Evolutionary conservation across 2,113 vertebrate species (phyloP), one percentile per base, ranked within the genome.

Genomic region (Campylorhamphus procurvoides): DNA sequence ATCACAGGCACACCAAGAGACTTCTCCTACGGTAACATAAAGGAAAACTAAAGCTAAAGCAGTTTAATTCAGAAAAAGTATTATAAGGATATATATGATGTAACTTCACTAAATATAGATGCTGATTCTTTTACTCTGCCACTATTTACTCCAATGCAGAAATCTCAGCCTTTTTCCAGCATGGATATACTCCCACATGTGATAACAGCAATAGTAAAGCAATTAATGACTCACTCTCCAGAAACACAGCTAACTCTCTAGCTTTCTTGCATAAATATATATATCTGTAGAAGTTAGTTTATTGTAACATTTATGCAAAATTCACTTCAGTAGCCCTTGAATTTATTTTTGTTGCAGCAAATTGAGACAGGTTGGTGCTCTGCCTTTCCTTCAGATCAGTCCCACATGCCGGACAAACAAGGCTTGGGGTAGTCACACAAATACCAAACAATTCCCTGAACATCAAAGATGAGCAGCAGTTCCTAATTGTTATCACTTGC

Each of bases 161-260:
- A 79, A 82, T 56, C 28, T 14, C n/a, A 89, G 44, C 52, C 56
- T 79, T 74, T 91, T 91, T 59, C 69, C 24, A 19, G 58, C 22
- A 11, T 9, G 56, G 56, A 33, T 56, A 1, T 18, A 31, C 0
- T 13, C 5, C 3, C 29, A 50, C 0, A 0, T 14, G 10, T 46
- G 42, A 23, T 37, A 69, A 46, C 6, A 62, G 58, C 19, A 80
- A 33, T 27, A 84, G 55, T 85, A 73, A 87, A 91, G 63, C 46
- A 71, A n/a, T 33, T 46, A 76, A n/a, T 68, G 80, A 33, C 52
- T 40, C 35, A 27, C 0, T 0, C 16, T 73, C 49, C 74, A 15
- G 1, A 79, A 46, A 59, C 83, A 58, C 35, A 75, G 53, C 44
- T 23, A 47, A 47, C 39, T 27, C 66, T 39, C 39, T 19, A 27